phyloP scores from a whole-genome alignment of 2,113 vertebrate species.

The Colistium nudipinnis region DNA sequence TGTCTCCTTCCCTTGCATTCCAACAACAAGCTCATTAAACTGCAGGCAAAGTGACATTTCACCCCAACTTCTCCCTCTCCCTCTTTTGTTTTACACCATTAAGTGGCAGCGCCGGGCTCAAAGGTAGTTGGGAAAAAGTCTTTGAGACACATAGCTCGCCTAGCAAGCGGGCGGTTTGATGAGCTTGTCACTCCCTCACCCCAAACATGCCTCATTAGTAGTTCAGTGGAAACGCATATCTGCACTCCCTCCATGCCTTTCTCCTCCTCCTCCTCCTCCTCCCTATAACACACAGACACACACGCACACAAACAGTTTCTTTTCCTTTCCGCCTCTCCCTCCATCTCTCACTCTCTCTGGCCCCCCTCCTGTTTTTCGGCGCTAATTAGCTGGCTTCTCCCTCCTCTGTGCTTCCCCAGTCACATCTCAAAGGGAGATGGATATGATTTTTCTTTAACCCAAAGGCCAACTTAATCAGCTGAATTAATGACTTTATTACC shows the following conservation, averaged over 20 bases:
- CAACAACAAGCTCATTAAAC: conserved; percentile 82
- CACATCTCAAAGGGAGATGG: conserved; percentile 85
- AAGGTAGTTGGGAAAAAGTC: conserved; percentile 73
- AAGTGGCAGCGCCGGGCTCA: conserved; percentile 72
- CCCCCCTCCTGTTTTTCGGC: conserved; percentile 76
- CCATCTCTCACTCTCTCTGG: conserved; percentile 47
- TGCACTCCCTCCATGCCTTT: conserved; percentile 22
- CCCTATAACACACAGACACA: conserved; percentile 1
- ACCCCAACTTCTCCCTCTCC: conserved; percentile 64
- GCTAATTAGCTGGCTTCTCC: conserved; percentile 83
- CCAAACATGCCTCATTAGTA: conserved; percentile 85
- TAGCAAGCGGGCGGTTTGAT: conserved; percentile 76
- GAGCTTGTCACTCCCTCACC: conserved; percentile 82
- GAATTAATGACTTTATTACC: conserved; percentile 87
- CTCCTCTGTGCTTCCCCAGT: conserved; percentile 79
- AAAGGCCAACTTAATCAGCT: conserved; percentile 88
- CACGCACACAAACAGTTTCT: conserved; percentile 44
- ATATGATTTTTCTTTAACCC: conserved; percentile 87
- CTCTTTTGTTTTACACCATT: conserved; percentile 78
- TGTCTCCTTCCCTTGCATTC: conserved; percentile 55
- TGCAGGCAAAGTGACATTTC: conserved; percentile 75
- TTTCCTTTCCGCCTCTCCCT: conserved; percentile 51
- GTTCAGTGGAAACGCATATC: conserved; percentile 79
- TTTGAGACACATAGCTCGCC: conserved; percentile 65
- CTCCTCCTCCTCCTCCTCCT: too few relatives aligned